A percentile compares a stretch with the other conserved stretches of the same genome.
These are phyloP conservation scores for Ctenosaura bakeri DNA, from an alignment of 2,797 vertebrate genomes.

Conservation along the genomic window DNA sequence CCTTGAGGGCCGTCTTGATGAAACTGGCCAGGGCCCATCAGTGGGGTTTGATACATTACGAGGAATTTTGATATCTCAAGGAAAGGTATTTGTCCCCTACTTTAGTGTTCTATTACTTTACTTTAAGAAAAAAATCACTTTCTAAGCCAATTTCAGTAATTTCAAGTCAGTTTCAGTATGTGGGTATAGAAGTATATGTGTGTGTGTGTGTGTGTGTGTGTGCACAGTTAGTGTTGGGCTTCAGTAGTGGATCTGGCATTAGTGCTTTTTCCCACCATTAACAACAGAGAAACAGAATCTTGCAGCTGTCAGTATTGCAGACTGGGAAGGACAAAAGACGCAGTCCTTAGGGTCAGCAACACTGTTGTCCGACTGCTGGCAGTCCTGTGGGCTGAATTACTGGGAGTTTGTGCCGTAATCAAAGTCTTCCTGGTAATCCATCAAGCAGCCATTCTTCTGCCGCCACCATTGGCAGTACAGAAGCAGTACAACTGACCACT, in stretches of 20 bases:
- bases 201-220: too few relatives aligned
- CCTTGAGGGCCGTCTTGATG: constrained; percentile 94
- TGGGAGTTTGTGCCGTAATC: too few relatives aligned
- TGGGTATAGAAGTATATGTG: neutral
- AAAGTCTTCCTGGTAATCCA: too few relatives aligned
- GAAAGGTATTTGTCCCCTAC: constrained; percentile 86
- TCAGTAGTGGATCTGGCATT: too few relatives aligned
- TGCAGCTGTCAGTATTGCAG: too few relatives aligned
- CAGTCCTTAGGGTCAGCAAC: neutral
- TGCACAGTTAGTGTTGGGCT: too few relatives aligned
- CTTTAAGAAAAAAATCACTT: neutral
- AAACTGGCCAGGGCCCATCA: constrained; percentile 92
- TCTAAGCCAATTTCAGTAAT: neutral
- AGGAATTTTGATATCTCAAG: constrained; percentile 98
- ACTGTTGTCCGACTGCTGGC: neutral
- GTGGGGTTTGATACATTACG: constrained; percentile 94
- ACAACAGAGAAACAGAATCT: too few relatives aligned
- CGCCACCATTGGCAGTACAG: too few relatives aligned
- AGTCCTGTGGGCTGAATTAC: neutral
- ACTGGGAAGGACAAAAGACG: neutral
- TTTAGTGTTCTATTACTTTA: neutral
- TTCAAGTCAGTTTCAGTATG: neutral
- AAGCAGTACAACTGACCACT: too few relatives aligned
- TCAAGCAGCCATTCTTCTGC: too few relatives aligned
- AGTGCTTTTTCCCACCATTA: too few relatives aligned